Evolutionary conservation across 2,113 vertebrate species (phyloP), one percentile per base, ranked within the genome.

Genomic region (Paralichthys olivaceus): DNA sequence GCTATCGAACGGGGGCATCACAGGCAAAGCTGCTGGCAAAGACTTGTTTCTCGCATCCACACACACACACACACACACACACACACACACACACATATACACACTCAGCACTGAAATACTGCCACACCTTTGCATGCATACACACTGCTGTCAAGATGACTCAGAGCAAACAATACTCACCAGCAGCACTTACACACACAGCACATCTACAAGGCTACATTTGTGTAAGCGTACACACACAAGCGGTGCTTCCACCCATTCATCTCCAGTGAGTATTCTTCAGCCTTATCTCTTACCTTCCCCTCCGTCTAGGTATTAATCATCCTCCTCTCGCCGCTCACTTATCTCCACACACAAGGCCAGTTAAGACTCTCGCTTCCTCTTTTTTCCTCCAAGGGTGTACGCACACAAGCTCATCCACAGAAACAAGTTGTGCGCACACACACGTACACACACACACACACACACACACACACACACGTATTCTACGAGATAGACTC

Each of bases 1-100:
- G 51, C 81, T 89, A 89, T 89, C 89, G 70, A 72, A 77, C 49
- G 75, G 77, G 77, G 79, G 67, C 84, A 88, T 91, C 89, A 72
- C 49, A 59, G 26, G 73, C 84, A 69, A 66, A 71, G 80, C 64
- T 88, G 76, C 80, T 66, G 74, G 65, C 66, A 79, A 40, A 83
- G 68, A 80, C 63, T 80, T 22, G 15, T 63, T 70, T 77, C 71
- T 84, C 75, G 75, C 69, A 70, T 69, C 63, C 40, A 57, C 67
- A 66, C 73, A 78, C 62, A 71, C 63, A 86, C 43, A 14, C 45
- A 49, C 45, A 49, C 45, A 49, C 45, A n/a, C 40, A 57, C 67
- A 66, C 73, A 78, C 62, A 71, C 63, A 86, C 43, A 14, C 45
- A 49, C 45, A 49, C 45, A 49, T n/a, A n/a, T n/a, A n/a, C n/a